Evolutionary conservation across 2,113 vertebrate genomes (phyloP).

Genomic region (Neopipo cinnamomea): DNA sequence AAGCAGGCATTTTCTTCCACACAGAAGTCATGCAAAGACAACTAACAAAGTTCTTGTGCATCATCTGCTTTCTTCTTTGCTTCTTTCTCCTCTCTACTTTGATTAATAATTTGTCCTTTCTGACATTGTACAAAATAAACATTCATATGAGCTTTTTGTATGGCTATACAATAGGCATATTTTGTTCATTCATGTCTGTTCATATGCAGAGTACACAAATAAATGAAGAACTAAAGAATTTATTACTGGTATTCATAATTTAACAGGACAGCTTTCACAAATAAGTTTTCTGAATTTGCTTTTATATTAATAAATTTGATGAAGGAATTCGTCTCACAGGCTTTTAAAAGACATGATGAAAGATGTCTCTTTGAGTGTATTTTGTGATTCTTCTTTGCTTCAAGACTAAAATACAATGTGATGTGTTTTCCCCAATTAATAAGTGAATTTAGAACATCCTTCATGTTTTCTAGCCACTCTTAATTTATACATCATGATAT

Average conservation of each 20-base stretch:
- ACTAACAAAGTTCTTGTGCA: neutral
- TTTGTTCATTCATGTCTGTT: conserved; percentile 22
- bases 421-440: neutral
- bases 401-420: neutral
- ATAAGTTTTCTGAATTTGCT: neutral
- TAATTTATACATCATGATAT: neutral
- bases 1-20: neutral
- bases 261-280: conserved; percentile 7
- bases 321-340: neutral
- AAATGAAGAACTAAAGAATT: conserved; percentile 29
- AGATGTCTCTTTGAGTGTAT: neutral
- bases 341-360: neutral
- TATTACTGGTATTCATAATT: conserved; percentile 23
- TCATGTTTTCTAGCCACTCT: neutral
- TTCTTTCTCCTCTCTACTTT: neutral
- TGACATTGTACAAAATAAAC: neutral
- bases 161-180: neutral
- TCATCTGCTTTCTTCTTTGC: neutral
- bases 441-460: neutral
- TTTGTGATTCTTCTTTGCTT: neutral
- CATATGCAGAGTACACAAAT: neutral
- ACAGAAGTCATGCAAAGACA: neutral
- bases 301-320: conserved; percentile 21
- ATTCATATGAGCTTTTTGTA: conserved; percentile 5
- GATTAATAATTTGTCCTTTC: conserved; percentile 20